Evolutionary conservation across 53 echinoderm and acorn worm genomes (phyloP).

Genomic region (Paracentrotus lividus): DNA sequence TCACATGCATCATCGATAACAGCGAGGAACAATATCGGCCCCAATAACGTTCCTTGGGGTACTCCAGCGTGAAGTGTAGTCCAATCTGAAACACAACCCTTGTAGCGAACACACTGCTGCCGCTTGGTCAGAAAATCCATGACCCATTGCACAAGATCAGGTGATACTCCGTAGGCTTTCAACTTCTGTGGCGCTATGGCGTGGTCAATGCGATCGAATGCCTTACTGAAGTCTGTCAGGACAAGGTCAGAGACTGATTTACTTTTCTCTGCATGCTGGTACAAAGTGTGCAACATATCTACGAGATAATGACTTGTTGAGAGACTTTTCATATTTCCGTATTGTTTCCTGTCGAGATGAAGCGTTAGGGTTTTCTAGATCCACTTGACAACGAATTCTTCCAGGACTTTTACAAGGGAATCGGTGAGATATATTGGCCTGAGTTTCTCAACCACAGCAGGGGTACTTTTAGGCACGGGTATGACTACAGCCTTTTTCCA

Average conservation of each 20-base stretch:
- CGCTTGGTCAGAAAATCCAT: background rate
- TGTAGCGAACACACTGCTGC: background rate
- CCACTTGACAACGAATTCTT: constrained; percentile 74
- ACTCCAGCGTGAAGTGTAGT: background rate
- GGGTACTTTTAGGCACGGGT: constrained; percentile 71
- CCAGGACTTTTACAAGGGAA: constrained; percentile 63
- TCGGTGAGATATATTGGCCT: constrained; percentile 65
- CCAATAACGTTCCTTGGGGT: background rate
- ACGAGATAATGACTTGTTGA: constrained; percentile 70
- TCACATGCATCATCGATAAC: background rate
- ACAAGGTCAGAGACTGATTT: background rate
- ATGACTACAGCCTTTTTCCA: constrained; percentile 70
- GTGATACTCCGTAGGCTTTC: background rate
- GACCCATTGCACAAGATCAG: background rate
- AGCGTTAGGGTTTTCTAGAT: constrained; percentile 14
- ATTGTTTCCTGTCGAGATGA: constrained; percentile 47
- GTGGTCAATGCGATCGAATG: background rate
- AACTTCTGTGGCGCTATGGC: background rate
- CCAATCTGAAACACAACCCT: background rate
- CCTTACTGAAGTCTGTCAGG: background rate
- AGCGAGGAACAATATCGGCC: background rate
- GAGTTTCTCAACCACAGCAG: constrained; percentile 64
- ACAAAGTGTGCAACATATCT: constrained; percentile 62
- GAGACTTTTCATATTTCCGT: constrained; percentile 61
- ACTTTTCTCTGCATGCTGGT: background rate